Evolutionary conservation across 2,888 invertebrate genomes (phyloP).

Genomic region (Melanargia galathea): DNA sequence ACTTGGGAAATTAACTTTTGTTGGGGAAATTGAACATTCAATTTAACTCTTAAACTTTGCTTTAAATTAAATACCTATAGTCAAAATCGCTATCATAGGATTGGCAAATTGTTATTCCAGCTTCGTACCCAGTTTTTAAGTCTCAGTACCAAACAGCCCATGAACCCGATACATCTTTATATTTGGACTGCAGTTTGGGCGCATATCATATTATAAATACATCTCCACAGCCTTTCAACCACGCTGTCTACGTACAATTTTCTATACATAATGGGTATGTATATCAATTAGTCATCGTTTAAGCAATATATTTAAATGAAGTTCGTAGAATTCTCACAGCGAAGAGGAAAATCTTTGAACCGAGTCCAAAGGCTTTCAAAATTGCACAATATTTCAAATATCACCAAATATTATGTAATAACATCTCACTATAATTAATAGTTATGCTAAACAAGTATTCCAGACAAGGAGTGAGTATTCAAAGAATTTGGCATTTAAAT

Average conservation of each 20-base stretch:
- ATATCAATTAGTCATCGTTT: background rate
- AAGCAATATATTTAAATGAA: background rate
- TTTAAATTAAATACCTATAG: background rate
- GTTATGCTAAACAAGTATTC: background rate
- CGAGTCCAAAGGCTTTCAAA: background rate
- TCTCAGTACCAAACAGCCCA: too few relatives aligned
- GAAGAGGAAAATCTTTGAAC: background rate
- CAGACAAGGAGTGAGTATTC: background rate
- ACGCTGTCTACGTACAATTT: too few relatives aligned
- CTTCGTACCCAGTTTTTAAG: background rate
- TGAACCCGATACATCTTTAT: too few relatives aligned
- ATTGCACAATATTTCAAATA: constrained; percentile 10
- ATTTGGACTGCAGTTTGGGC: too few relatives aligned
- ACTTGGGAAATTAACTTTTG: constrained; percentile 10
- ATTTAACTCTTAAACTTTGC: constrained; percentile 1
- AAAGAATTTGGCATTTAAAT: constrained; percentile 17
- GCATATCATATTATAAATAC: too few relatives aligned
- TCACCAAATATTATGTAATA: constrained; percentile 7
- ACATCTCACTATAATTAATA: background rate
- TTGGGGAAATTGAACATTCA: background rate
- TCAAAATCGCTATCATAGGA: background rate
- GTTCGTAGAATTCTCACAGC: background rate
- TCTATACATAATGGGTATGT: background rate
- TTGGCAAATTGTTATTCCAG: background rate
- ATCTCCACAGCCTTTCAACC: too few relatives aligned